Conservation (phyloP, 2,113 vertebrate genomes). For the Sorex fumeus region DNA sequence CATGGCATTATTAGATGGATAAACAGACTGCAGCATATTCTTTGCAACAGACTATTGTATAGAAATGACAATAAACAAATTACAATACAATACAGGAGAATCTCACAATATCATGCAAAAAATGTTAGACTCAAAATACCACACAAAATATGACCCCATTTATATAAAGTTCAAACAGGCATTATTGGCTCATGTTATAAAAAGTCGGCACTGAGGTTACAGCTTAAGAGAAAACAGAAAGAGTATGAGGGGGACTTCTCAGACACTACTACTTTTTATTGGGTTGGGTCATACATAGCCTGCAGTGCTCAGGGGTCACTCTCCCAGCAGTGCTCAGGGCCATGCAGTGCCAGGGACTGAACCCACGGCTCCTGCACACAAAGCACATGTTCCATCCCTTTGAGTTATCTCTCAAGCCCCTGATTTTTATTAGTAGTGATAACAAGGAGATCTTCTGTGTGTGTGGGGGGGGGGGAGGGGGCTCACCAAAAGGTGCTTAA, state of each 20-base stretch:
- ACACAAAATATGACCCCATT: constrained; percentile 1
- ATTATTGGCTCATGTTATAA: constrained; percentile 41
- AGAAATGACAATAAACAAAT: constrained; percentile 40
- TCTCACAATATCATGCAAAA: constrained; percentile 58
- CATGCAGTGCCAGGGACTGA: too few relatives aligned
- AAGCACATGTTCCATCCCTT: too few relatives aligned
- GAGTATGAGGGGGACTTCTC: not conserved
- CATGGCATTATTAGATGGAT: constrained; percentile 42
- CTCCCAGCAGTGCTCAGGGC: too few relatives aligned
- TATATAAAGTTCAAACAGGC: constrained; percentile 27
- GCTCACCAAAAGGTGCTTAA: too few relatives aligned
- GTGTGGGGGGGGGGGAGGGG: too few relatives aligned
- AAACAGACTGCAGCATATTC: constrained; percentile 35
- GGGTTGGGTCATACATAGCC: too few relatives aligned
- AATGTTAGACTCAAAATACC: not conserved
- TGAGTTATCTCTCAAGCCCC: too few relatives aligned
- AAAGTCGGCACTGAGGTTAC: not conserved
- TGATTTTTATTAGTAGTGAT: constrained; percentile 34
- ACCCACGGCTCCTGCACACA: too few relatives aligned
- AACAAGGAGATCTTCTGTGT: constrained; percentile 2
- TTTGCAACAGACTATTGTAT: not conserved
- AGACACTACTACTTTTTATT: constrained; percentile 5
- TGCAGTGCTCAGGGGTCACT: too few relatives aligned
- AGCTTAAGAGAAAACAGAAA: constrained; percentile 6
- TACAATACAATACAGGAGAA: constrained; percentile 16